Evolutionary conservation across 2,113 vertebrate species (phyloP), one percentile per base, ranked within the genome.

Genomic region (Dicrurus megarhynchus): DNA sequence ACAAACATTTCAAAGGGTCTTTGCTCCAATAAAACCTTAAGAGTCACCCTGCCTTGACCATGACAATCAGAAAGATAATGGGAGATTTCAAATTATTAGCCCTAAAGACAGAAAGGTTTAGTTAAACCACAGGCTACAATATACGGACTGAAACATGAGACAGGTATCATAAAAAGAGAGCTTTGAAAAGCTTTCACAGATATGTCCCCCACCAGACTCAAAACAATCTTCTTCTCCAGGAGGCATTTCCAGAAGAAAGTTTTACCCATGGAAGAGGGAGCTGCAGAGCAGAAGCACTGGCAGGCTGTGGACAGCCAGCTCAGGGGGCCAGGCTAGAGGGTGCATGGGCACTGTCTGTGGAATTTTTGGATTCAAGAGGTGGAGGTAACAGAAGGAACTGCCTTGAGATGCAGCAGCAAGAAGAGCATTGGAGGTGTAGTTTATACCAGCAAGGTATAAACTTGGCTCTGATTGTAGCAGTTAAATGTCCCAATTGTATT

Each of bases 81-180:
- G 13, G 7, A 90, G 32, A 73, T 55, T 92, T 73, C 46, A 92
- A 79, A 88, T 90, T 85, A 71, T 76, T 85, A 41, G 32, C 78
- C 35, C 78, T 85, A 32, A 44, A 83, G 71, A 70, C 27, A 83
- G 7, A 73, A 92, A 63, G 26, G 9, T 82, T 82, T 70, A 39
- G 14, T 42, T 88, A 88, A 90, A 73, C 41, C 42, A 69, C 9
- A 61, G 44, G 26, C 44, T 65, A 50, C 50, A 77, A 56, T 19
- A 89, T 55, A 67, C 14, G 55, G 26, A n/a, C 16, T 77, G 37
- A 92, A 76, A 46, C 26, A 35, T 15, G n/a, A 57, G 33, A 76
- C 30, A 56, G 64, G 64, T 1, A 6, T 39, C 42, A 86, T 17
- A 74, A 70, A 87, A 77, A 64, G 49, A 85, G 24, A 78, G 18